phyloP scores from a whole-genome alignment of 2,888 invertebrate genomes.

The Epirrhoe tristata region DNA sequence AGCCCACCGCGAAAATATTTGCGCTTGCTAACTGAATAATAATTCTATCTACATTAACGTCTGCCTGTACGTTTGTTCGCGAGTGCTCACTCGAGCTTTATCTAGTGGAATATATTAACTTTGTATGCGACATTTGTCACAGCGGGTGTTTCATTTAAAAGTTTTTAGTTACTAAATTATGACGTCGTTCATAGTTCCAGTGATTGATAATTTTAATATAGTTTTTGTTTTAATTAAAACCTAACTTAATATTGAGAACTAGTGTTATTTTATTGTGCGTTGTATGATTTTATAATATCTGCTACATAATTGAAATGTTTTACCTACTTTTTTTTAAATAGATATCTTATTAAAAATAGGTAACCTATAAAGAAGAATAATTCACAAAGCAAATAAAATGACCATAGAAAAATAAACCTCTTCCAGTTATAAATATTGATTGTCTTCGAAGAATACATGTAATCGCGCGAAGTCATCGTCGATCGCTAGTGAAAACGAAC shows the following conservation, averaged over 20 bases:
- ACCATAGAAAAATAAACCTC: no score
- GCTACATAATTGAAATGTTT: no score
- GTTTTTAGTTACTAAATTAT: background rate
- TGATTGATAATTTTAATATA: background rate
- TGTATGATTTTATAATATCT: no score
- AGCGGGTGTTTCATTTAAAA: background rate
- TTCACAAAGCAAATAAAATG: no score
- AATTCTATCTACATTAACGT: constrained; percentile 18
- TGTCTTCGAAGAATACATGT: background rate
- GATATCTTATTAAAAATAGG: no score
- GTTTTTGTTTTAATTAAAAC: no score
- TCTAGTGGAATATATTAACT: constrained; percentile 10
- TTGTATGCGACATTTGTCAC: constrained; percentile 5
- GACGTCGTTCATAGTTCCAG: background rate
- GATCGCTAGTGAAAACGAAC: constrained; percentile 45
- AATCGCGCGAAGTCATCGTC: background rate
- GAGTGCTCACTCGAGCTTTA: background rate
- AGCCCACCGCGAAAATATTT: constrained; percentile 63
- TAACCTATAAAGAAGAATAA: no score
- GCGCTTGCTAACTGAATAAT: constrained; percentile 67
- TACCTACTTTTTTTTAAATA: no score
- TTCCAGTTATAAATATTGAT: no score
- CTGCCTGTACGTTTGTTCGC: constrained; percentile 10
- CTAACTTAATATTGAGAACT: no score
- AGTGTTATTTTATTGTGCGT: no score